Conservation (phyloP, 2,888 invertebrate genomes). For the Crossocerus cetratus region DNA sequence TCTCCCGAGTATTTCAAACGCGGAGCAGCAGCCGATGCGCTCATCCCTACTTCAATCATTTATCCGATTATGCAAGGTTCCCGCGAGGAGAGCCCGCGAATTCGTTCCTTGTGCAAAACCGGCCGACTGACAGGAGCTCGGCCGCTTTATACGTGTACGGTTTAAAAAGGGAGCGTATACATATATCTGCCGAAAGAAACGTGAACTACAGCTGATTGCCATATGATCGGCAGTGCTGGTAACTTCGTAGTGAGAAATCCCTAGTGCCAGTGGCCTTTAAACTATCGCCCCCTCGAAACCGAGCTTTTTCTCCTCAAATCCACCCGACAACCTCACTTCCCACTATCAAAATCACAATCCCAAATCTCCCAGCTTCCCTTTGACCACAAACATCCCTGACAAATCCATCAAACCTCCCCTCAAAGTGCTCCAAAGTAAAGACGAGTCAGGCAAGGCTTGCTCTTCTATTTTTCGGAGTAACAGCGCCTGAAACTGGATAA, state of each 20-base stretch:
- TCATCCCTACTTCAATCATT: constrained; percentile 11
- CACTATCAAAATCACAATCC: too few species aligned
- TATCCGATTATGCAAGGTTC: constrained; percentile 20
- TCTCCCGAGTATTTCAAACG: constrained; percentile 19
- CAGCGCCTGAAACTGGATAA: too few species aligned
- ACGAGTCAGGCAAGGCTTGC: too few species aligned
- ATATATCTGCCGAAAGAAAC: constrained; percentile 26
- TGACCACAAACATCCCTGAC: too few species aligned
- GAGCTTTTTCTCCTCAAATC: too few species aligned
- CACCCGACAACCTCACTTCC: too few species aligned
- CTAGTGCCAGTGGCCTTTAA: not conserved
- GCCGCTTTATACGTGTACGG: not conserved
- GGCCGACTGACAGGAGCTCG: not conserved
- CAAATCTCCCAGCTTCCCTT: too few species aligned
- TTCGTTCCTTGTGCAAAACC: not conserved
- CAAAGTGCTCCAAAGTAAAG: too few species aligned
- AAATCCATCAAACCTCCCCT: too few species aligned
- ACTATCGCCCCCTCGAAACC: too few species aligned
- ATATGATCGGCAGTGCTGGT: constrained; percentile 67
- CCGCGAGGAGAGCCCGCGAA: not conserved
- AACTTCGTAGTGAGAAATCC: constrained; percentile 47
- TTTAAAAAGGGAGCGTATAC: constrained; percentile 11
- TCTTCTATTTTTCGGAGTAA: too few species aligned
- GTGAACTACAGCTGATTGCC: constrained; percentile 69
- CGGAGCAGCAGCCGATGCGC: not conserved